Evolutionary conservation across 2,113 vertebrate genomes (phyloP).

Genomic region (Cathartes aura): DNA sequence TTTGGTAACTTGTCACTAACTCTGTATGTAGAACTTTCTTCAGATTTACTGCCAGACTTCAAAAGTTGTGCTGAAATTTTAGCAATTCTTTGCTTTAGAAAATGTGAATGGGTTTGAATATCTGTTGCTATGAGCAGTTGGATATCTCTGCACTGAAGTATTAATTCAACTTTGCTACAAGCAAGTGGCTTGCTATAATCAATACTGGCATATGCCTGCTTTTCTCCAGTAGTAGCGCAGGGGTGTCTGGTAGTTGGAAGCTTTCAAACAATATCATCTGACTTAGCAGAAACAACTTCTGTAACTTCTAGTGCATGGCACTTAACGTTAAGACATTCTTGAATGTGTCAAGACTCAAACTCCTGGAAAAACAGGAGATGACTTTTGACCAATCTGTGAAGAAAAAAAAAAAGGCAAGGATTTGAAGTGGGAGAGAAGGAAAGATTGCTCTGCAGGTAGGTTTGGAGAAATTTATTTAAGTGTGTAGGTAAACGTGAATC

Average conservation of each 20-base stretch:
- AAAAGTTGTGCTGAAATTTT: background rate
- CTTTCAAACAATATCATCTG: background rate
- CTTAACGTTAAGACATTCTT: background rate
- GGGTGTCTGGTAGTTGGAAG: background rate
- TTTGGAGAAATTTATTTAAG: background rate
- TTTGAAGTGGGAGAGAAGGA: background rate
- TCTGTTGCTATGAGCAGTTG: background rate
- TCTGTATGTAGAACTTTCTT: background rate
- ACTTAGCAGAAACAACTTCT: background rate
- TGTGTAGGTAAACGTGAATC: accelerated
- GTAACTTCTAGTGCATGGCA: no score
- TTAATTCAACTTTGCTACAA: background rate
- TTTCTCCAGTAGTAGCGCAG: background rate
- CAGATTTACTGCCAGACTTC: background rate
- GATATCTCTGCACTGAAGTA: background rate
- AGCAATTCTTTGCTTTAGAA: background rate
- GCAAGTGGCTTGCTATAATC: background rate
- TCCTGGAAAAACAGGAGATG: background rate
- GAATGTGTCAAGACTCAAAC: background rate
- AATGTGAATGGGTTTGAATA: background rate
- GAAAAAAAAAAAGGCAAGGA: accelerated
- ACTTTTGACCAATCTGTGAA: background rate
- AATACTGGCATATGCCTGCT: accelerated
- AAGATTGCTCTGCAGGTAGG: background rate
- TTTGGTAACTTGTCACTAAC: background rate